These are phyloP conservation scores for Trogon surrucura DNA, from an alignment of 2,113 vertebrate genomes.

Conservation along the genomic window DNA sequence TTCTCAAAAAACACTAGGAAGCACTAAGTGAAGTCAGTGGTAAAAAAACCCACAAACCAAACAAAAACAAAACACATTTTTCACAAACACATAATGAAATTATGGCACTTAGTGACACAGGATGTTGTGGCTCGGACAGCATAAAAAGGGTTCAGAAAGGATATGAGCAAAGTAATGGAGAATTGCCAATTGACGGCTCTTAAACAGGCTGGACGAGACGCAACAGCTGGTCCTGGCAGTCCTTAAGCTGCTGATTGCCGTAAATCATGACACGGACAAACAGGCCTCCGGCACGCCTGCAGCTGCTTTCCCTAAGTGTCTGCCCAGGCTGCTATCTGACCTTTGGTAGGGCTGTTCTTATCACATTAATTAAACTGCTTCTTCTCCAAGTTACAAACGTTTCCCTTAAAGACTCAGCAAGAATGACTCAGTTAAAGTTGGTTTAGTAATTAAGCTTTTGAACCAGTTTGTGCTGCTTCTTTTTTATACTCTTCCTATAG, in stretches of 20 bases:
- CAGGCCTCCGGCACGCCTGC: not conserved
- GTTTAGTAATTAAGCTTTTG: not conserved
- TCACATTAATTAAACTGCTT: not conserved
- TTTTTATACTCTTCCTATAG: not conserved
- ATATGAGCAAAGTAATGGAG: not conserved
- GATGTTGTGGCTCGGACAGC: not conserved
- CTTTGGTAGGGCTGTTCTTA: not conserved
- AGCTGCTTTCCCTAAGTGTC: rapidly evolving
- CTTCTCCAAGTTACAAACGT: not conserved
- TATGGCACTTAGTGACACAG: not conserved
- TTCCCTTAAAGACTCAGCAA: not conserved
- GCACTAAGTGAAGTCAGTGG: not conserved
- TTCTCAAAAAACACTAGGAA: not conserved
- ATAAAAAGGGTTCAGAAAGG: not conserved
- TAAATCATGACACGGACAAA: not conserved
- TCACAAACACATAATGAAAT: not conserved
- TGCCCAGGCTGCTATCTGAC: not conserved
- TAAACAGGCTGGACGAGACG: not conserved
- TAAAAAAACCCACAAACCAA: not conserved
- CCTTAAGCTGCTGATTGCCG: not conserved
- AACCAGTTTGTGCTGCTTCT: not conserved
- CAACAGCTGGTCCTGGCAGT: not conserved
- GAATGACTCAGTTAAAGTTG: not conserved
- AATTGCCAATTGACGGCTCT: not conserved
- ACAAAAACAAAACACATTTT: not conserved